Percentiles rank a stretch among this genome's conserved stretches.
Evolutionary conservation across 2,113 vertebrate species (phyloP).

Genomic region (Amphiprion ocellaris): DNA sequence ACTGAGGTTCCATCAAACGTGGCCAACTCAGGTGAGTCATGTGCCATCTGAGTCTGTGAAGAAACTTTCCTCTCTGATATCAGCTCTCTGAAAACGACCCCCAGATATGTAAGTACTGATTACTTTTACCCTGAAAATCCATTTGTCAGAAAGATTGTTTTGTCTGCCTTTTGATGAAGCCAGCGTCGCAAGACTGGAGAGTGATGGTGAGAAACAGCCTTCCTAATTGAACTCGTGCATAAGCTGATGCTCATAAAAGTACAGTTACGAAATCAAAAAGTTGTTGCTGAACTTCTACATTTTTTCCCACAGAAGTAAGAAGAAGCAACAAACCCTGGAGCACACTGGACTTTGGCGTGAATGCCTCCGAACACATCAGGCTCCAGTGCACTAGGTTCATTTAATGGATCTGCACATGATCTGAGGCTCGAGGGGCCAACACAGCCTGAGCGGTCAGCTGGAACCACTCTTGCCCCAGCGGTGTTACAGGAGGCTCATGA

Average conservation of each 20-base stretch:
- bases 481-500: conserved; percentile 7
- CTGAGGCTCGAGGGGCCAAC: neutral
- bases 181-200: conserved; percentile 21
- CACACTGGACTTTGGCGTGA: neutral
- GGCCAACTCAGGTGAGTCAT: conserved; percentile 44
- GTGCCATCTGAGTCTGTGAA: conserved; percentile 17
- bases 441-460: conserved; percentile 3
- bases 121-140: conserved; percentile 22
- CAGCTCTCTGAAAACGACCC: conserved; percentile 32
- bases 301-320: neutral
- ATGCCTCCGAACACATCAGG: conserved; percentile 13
- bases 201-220: conserved; percentile 21
- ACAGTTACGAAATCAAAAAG: conserved; percentile 4
- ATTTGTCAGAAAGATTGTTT: conserved; percentile 41
- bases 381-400: conserved; percentile 26
- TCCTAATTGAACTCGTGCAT: neutral
- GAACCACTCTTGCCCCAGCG: conserved; percentile 5
- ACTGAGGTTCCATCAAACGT: conserved; percentile 30
- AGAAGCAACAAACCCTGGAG: neutral
- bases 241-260: conserved; percentile 15
- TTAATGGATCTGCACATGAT: conserved; percentile 12
- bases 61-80: conserved; percentile 33
- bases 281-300: neutral
- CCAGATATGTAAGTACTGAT: conserved; percentile 37
- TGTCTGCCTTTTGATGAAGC: conserved; percentile 28